Evolutionary conservation across 2,797 vertebrate genomes (phyloP), one percentile per base, ranked within the genome.

Genomic region (Trematomus bernacchii): DNA sequence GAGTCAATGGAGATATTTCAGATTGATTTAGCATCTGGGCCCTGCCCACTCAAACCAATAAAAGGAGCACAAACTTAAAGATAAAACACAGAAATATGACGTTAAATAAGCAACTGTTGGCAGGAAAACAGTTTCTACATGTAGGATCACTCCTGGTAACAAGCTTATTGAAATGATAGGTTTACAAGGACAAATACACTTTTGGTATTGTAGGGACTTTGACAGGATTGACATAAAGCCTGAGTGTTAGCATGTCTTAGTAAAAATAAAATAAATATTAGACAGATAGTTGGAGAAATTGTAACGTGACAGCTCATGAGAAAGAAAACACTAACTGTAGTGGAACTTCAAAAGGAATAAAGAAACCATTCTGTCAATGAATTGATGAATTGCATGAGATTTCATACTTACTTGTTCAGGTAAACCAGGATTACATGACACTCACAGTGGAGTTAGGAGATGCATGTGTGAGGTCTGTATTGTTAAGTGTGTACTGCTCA

Each of bases 391-490:
- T 82, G 82, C 87, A 92, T 91, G 23, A 53, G 53, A 82, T 73
- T 52, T 77, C 40, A 76, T 16, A 57, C 62, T 55, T 14, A 73
- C 67, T 54, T 68, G 63, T 64, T 64, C 67, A 71, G 92, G 85
- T 89, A 90, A 92, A 84, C 64, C 57, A 73, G 60, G 77, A 86
- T 92, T 92, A 92, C 84, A 89, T 92, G 88, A 54, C 37, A 50
- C 46, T 50, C 64, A 21, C 23, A 23, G 23, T 23, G 48, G 57
- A 66, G 68, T 77, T 44, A 70, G 62, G 53, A 62, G 68, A 68
- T 84, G 91, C 84, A 87, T 91, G 91, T 87, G 70, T 76, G 69
- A 82, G 66, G 73, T 47, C 7, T 50, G 40, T 61, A 15, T 37
- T 68, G 48, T 27, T 27, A 27, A 27, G 27, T 69, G 37, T 50